Conservation (phyloP, 1,140 invertebrate species). For the Copidosoma floridanum region DNA sequence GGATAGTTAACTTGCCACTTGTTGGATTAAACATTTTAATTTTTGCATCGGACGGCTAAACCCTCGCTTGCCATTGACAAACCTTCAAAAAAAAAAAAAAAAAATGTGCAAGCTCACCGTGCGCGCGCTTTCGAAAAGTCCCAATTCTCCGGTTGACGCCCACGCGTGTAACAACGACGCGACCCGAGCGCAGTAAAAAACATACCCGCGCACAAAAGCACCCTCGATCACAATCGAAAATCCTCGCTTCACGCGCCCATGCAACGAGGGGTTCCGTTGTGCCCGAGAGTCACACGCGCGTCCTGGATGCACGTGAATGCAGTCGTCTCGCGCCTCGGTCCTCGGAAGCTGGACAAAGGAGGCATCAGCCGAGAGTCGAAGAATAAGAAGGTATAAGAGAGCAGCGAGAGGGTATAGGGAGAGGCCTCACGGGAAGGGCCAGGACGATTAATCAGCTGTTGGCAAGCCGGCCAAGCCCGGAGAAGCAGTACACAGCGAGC, state of each 20-base stretch:
- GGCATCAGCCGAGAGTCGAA: not conserved
- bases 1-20: not conserved
- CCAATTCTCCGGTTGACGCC: too few species aligned
- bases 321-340: conserved; percentile 9
- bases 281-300: not conserved
- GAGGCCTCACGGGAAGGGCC: conserved; percentile 42
- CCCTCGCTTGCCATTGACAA: too few species aligned
- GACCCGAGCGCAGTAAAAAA: too few species aligned
- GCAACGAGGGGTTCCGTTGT: not conserved
- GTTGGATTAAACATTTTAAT: too few species aligned
- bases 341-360: conserved; percentile 14
- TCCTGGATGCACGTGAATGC: not conserved
- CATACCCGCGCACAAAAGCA: too few species aligned
- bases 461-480: conserved; percentile 48
- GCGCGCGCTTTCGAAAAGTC: too few species aligned
- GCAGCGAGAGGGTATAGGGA: not conserved
- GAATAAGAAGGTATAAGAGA: too few species aligned
- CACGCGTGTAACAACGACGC: too few species aligned
- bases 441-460: conserved; percentile 59
- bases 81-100: not conserved
- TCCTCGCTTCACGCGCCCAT: too few species aligned
- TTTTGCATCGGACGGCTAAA: not conserved
- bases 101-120: too few species aligned
- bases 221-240: too few species aligned
- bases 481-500: too few species aligned